Conservation (phyloP, 2,888 invertebrate genomes). For the Limnephilus lunatus region DNA sequence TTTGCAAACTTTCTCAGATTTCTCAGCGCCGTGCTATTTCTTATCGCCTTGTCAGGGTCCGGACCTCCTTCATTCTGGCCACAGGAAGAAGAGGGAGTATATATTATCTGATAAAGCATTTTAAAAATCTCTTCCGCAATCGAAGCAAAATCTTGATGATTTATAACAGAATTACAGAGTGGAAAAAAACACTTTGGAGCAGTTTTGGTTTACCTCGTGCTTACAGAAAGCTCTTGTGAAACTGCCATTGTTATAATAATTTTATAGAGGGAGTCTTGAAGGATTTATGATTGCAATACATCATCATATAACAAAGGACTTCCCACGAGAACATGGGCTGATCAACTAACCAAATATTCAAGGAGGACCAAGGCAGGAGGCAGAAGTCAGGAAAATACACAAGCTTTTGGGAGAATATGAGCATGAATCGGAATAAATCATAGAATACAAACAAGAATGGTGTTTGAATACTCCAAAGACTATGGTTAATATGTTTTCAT, state of each 20-base stretch:
- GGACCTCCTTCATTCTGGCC: constrained; percentile 2
- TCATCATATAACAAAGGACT: not conserved
- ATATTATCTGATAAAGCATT: not conserved
- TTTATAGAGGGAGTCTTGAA: not conserved
- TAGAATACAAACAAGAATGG: too few species aligned
- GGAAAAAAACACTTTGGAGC: not conserved
- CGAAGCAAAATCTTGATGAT: not conserved
- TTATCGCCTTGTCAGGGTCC: not conserved
- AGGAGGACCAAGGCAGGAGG: not conserved
- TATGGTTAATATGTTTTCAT: too few species aligned
- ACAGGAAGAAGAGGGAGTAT: not conserved
- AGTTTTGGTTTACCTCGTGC: not conserved
- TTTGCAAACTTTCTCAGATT: constrained; percentile 8
- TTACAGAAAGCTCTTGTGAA: not conserved
- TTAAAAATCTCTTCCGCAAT: not conserved
- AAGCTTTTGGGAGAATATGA: not conserved
- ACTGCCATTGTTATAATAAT: not conserved
- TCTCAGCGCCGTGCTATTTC: not conserved
- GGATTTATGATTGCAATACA: not conserved
- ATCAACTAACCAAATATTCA: constrained; percentile 5
- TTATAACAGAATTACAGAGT: not conserved
- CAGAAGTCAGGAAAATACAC: not conserved
- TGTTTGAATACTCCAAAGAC: too few species aligned
- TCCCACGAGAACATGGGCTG: not conserved
- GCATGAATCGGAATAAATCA: not conserved